phyloP scores from a whole-genome alignment of 2,888 invertebrate genomes.

The Sinelater perroti region DNA sequence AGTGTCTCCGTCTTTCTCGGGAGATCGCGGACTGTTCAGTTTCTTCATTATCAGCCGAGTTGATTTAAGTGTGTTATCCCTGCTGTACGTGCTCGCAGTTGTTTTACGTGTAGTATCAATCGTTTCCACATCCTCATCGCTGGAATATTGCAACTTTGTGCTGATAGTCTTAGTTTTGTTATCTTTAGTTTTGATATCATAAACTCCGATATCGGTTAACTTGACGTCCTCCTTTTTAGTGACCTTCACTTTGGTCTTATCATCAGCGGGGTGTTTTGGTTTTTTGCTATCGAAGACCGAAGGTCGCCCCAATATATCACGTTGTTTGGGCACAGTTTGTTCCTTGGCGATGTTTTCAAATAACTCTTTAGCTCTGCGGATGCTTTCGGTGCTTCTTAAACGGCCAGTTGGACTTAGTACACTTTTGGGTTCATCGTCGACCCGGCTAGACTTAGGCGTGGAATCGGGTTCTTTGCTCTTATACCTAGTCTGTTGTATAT shows the following conservation, averaged over 20 bases:
- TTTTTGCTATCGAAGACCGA: constrained; percentile 7
- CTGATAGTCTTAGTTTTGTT: constrained; percentile 1
- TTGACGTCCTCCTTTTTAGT: constrained; percentile 51
- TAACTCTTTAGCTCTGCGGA: constrained; percentile 74
- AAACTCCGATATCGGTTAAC: constrained; percentile 63
- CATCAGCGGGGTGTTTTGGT: constrained; percentile 2
- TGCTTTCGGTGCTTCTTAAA: constrained; percentile 70
- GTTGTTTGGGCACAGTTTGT: constrained; percentile 54
- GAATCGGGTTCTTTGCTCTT: constrained; percentile 42
- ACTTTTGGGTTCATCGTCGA: constrained; percentile 49
- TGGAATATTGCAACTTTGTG: constrained; percentile 28
- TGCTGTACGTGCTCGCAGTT: neutral
- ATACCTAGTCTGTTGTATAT: constrained; percentile 11
- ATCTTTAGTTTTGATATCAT: constrained; percentile 7
- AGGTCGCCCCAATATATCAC: constrained; percentile 62
- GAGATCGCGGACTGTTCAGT: constrained; percentile 9
- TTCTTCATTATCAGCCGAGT: constrained; percentile 42
- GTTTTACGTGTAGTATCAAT: constrained; percentile 13
- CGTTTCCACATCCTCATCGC: constrained; percentile 31
- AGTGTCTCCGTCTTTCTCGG: constrained; percentile 38
- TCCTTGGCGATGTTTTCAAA: constrained; percentile 70
- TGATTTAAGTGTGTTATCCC: constrained; percentile 41
- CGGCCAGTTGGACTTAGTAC: constrained; percentile 52
- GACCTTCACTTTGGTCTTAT: constrained; percentile 1
- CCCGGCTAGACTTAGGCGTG: constrained; percentile 54